phyloP scores from a whole-genome alignment of 2,888 invertebrate species.

The Leptothorax acervorum region DNA sequence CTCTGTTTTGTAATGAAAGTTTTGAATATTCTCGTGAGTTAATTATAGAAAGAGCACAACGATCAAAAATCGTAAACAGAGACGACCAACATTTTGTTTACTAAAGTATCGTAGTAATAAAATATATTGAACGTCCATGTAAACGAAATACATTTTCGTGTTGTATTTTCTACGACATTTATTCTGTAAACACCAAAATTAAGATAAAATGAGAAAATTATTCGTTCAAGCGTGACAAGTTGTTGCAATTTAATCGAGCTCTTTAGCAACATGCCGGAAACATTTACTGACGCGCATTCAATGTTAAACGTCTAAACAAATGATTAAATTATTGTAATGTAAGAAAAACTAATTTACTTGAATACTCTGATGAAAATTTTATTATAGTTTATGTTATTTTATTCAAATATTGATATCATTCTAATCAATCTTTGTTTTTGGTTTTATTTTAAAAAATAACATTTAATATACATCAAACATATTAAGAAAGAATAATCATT shows the following conservation, averaged over 20 bases:
- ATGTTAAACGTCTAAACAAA: background rate
- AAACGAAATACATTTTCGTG: conserved; percentile 12
- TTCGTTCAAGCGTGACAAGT: background rate
- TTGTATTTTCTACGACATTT: conserved; percentile 33
- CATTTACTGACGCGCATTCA: conserved; percentile 4
- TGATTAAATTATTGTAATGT: background rate
- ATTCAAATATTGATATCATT: background rate
- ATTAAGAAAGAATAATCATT: conserved; percentile 18
- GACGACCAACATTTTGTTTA: conserved; percentile 15
- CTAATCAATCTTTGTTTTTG: background rate
- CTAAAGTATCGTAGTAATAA: conserved; percentile 22
- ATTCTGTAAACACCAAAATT: conserved; percentile 11
- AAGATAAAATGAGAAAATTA: conserved; percentile 40
- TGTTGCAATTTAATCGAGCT: background rate
- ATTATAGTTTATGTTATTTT: background rate
- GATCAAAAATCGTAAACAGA: background rate
- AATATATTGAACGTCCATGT: background rate
- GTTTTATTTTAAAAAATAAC: background rate
- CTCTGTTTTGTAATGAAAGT: background rate
- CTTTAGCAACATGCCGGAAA: background rate
- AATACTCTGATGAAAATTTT: background rate
- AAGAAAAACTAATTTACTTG: background rate
- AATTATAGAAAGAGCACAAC: background rate
- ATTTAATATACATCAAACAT: background rate
- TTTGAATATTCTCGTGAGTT: background rate